Percentiles rank a stretch among this genome's conserved stretches.
phyloP scores from a whole-genome alignment of 2,888 invertebrate species.

The Luperina nickerlii region DNA sequence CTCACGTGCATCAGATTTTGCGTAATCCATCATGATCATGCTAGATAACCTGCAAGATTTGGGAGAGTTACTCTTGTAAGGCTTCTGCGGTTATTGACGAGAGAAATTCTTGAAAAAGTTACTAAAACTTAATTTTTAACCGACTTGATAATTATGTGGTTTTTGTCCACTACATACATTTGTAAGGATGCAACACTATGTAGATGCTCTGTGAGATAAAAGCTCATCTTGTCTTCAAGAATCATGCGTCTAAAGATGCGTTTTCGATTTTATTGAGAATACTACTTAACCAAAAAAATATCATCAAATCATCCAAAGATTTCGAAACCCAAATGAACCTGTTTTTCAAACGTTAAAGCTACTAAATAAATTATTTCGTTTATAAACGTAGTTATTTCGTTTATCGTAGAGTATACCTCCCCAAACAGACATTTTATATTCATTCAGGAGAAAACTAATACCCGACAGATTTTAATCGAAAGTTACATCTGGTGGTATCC shows the following conservation, averaged over 20 bases:
- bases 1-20: slow-evolving; percentile 75
- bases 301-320: not conserved
- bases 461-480: not conserved
- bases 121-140: not conserved
- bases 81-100: slow-evolving; percentile 49
- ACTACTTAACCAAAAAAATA: not conserved
- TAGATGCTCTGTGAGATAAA: not conserved
- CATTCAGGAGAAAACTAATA: not conserved
- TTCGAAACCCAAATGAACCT: too few relatives aligned
- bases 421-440: not conserved
- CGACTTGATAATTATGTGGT: not conserved
- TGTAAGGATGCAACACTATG: slow-evolving; percentile 10
- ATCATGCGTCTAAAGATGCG: not conserved
- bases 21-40: slow-evolving; percentile 59
- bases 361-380: not conserved
- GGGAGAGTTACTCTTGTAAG: slow-evolving; percentile 33
- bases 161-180: slow-evolving; percentile 2
- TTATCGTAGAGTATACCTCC: not conserved
- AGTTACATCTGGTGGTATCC: not conserved
- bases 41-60: slow-evolving; percentile 52
- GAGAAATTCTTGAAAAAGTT: slow-evolving; percentile 26
- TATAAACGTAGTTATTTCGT: not conserved
- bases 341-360: too few relatives aligned
- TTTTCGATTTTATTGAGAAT: not conserved
- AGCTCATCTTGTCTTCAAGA: not conserved